A percentile compares a stretch with the other conserved stretches of the same genome.
phyloP scores from a whole-genome alignment of 2,888 invertebrate species.

The Amiota mariae region DNA sequence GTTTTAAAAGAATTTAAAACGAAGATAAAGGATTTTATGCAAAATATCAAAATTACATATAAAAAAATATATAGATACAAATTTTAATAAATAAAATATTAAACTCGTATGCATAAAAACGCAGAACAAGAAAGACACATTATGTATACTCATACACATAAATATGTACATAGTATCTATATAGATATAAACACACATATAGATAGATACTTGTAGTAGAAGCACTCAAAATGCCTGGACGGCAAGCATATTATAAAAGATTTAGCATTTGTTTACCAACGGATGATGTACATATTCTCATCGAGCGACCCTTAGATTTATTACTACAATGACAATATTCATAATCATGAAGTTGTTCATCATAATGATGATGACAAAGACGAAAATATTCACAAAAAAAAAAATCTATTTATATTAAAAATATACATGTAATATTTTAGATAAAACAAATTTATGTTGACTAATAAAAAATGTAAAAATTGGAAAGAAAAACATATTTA shows the following conservation, averaged over 20 bases:
- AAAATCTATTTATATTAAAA: too few species aligned
- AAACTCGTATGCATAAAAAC: slow-evolving; percentile 21
- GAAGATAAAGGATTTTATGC: not conserved
- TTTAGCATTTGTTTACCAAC: slow-evolving; percentile 69
- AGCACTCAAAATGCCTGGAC: slow-evolving; percentile 52
- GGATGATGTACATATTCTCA: slow-evolving; percentile 73
- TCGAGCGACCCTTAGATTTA: slow-evolving; percentile 71
- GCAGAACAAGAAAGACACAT: slow-evolving; percentile 21
- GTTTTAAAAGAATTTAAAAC: not conserved
- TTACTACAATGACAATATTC: too few species aligned
- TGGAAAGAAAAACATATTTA: too few species aligned
- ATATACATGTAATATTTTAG: too few species aligned
- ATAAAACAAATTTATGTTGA: too few species aligned
- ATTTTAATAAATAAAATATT: slow-evolving; percentile 4
- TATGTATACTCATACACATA: slow-evolving; percentile 4
- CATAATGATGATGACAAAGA: slow-evolving; percentile 63
- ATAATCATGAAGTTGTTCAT: slow-evolving; percentile 62
- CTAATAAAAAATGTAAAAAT: too few species aligned
- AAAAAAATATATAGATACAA: not conserved
- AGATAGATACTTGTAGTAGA: too few species aligned
- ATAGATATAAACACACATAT: slow-evolving; percentile 47
- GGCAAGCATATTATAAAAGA: slow-evolving; percentile 69
- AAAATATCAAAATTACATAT: slow-evolving; percentile 2
- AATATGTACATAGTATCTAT: slow-evolving; percentile 19
- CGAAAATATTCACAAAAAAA: not conserved